Percentiles rank a stretch among this genome's conserved stretches.
These are phyloP conservation scores for Macrotus californicus DNA, from an alignment of 2,113 vertebrate genomes.

Conservation along the genomic window DNA sequence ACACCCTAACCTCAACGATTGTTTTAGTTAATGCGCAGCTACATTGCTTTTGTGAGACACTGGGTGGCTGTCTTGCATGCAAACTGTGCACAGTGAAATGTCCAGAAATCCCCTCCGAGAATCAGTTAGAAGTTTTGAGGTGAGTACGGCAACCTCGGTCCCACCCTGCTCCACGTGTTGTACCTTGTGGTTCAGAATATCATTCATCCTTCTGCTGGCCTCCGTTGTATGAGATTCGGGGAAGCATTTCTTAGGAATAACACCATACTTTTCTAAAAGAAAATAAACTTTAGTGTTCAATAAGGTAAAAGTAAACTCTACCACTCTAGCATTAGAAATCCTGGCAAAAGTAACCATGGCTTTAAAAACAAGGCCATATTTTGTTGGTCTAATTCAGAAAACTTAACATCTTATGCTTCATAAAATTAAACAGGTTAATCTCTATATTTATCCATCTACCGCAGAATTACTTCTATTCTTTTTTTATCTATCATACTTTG, in stretches of 20 bases:
- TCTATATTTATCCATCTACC: background rate
- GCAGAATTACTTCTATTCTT: background rate
- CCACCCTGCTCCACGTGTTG: background rate
- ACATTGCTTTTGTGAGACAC: background rate
- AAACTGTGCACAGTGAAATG: background rate
- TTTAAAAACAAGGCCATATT: conserved; percentile 3
- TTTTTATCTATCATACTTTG: background rate
- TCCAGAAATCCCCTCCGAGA: background rate
- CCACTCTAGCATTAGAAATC: background rate
- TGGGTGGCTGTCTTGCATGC: background rate
- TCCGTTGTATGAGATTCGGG: conserved; percentile 96
- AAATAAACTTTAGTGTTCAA: conserved; percentile 1
- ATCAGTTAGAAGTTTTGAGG: background rate
- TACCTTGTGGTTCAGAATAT: conserved; percentile 98
- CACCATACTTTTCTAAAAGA: conserved; percentile 93
- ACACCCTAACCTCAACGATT: conserved; percentile 10
- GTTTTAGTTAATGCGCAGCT: conserved; percentile 18
- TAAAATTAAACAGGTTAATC: background rate
- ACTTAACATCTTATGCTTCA: background rate
- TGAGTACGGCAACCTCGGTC: background rate
- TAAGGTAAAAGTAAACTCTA: conserved; percentile 6
- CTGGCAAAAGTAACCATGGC: background rate
- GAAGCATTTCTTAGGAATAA: conserved; percentile 97
- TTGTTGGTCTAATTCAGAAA: conserved; percentile 11
- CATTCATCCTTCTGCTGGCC: conserved; percentile 96